These are phyloP conservation scores for Scaptomyza cyrtandrae DNA, from an alignment of 2,888 invertebrate genomes.

Conservation along the genomic window DNA sequence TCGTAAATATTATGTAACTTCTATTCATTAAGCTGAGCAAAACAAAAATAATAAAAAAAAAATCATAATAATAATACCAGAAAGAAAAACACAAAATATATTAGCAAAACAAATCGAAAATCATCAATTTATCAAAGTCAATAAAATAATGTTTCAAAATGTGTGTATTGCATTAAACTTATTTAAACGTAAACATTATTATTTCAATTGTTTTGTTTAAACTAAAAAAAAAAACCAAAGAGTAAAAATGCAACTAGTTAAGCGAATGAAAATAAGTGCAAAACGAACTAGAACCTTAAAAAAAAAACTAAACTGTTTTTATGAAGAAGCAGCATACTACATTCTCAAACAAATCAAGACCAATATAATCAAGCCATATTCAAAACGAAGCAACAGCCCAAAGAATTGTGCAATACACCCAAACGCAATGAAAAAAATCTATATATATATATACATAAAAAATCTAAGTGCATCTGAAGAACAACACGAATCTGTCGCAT, in stretches of 20 bases:
- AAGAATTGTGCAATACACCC: conserved; percentile 22
- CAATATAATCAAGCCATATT: conserved; percentile 28
- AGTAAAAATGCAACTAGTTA: conserved; percentile 48
- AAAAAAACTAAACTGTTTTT: conserved; percentile 22
- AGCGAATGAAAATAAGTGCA: conserved; percentile 54
- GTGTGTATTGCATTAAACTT: conserved; percentile 76
- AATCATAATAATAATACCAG: conserved; percentile 38
- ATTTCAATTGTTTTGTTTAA: conserved; percentile 66
- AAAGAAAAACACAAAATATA: conserved; percentile 68
- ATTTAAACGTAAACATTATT: conserved; percentile 71
- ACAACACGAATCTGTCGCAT: conserved; percentile 31
- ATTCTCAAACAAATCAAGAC: conserved; percentile 26
- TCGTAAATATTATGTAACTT: conserved; percentile 66
- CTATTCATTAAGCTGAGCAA: conserved; percentile 65
- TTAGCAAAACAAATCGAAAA: conserved; percentile 69
- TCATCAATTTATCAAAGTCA: conserved; percentile 71
- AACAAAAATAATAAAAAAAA: conserved; percentile 45
- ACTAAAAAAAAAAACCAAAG: conserved; percentile 20
- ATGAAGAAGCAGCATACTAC: conserved; percentile 38
- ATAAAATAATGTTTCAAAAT: conserved; percentile 80
- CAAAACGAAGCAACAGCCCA: conserved; percentile 40
- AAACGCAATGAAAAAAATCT: conserved; percentile 28
- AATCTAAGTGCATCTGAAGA: conserved; percentile 41
- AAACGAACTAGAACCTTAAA: conserved; percentile 33
- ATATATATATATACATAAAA: conserved; percentile 19